Evolutionary conservation across 2,797 vertebrate genomes (phyloP).

Genomic region (Sternotherus odoratus): DNA sequence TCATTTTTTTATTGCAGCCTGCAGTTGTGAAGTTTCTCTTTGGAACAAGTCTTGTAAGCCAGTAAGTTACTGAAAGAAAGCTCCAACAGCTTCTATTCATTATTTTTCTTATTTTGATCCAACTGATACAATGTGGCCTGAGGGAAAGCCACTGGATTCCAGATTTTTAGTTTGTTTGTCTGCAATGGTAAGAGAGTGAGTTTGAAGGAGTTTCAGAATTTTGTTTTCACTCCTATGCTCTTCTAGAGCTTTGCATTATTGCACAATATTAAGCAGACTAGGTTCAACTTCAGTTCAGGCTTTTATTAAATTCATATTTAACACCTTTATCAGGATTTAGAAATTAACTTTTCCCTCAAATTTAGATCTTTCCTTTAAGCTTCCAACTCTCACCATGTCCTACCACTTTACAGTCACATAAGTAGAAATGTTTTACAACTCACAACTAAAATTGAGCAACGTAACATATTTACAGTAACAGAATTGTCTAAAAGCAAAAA

Average conservation of each 20-base stretch:
- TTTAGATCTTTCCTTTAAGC: background rate
- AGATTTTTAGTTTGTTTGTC: background rate
- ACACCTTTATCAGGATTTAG: background rate
- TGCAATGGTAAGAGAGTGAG: background rate
- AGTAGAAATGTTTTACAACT: background rate
- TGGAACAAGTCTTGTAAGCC: background rate
- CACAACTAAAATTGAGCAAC: background rate
- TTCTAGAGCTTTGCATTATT: background rate
- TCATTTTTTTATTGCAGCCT: background rate
- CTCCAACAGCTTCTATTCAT: constrained; percentile 16
- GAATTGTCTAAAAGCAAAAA: background rate
- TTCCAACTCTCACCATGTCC: background rate
- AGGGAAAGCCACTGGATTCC: background rate
- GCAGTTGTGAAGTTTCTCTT: background rate
- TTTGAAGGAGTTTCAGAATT: constrained; percentile 3
- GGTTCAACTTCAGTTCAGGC: constrained; percentile 12
- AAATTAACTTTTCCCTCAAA: background rate
- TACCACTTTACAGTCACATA: background rate
- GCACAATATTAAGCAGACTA: background rate
- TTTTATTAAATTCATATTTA: constrained; percentile 17
- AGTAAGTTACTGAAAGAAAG: constrained; percentile 8
- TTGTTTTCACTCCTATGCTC: background rate
- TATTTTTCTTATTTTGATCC: constrained; percentile 32
- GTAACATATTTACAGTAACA: background rate
- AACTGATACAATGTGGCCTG: background rate